Evolutionary conservation across 2,113 vertebrate genomes (phyloP), one percentile per base, ranked within the genome.

Genomic region (Vombatus ursinus): DNA sequence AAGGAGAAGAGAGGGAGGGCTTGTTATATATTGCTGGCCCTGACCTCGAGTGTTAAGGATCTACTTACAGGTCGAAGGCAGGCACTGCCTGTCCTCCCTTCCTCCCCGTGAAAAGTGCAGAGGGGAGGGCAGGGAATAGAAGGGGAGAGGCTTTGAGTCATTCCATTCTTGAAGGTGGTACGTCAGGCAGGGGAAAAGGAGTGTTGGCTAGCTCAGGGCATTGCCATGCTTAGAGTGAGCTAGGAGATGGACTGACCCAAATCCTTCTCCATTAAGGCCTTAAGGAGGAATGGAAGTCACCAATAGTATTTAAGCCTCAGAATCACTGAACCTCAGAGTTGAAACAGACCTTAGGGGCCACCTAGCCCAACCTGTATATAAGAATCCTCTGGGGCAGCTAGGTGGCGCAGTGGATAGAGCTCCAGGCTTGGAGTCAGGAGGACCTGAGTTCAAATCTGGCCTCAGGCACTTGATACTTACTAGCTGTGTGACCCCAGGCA

Each of bases 101-200:
- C 68, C 68, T 84, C 37, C 28, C 6, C 0, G n/a, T 44, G 68
- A 84, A n/a, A 7, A 44, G 68, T 44, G 19, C 91, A 28, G 9
- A 89, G 0, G 48, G 8, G n/a, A 47, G 89, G 44, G 96, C 91
- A 95, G 49, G 49, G 84, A 95, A 54, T 54, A 8, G 52, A 53
- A 53, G 53, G 25, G 96, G 91, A 94, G 49, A 52, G 84, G 95
- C 92, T 93, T 95, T 94, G 96, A 95, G 93, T 93, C 95, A 96
- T 95, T 22, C 25, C 97, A 91, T 96, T 96, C 97, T 94, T 95
- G 0, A 0, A 50, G 68, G 16, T 0, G 93, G 94, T 95, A 95
- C 50, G 92, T 96, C 2, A 95, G 95, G 96, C 68, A 52, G 52
- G 48, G n/a, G 4, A 23, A 22, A 47, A 95, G 0, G 19, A 2